A percentile compares a stretch with the other conserved stretches of the same genome.
Evolutionary conservation across 2,888 invertebrate genomes (phyloP).

Genomic region (Lochmaea capreae): DNA sequence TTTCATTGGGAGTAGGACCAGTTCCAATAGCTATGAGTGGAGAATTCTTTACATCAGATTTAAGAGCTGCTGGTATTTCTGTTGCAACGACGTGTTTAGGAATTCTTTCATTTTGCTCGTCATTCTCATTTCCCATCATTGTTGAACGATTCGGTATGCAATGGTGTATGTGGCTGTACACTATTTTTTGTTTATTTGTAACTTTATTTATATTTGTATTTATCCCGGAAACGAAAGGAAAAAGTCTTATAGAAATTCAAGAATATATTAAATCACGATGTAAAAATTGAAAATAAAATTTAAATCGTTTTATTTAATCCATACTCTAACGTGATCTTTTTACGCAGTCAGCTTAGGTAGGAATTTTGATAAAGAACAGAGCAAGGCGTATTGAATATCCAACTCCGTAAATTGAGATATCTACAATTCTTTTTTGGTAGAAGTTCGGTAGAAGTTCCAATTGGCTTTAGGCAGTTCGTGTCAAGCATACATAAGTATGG

Average conservation of each 20-base stretch:
- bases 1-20: neutral
- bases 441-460: too few relatives aligned
- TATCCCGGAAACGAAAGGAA: conserved; percentile 12
- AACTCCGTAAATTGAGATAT: too few relatives aligned
- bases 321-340: too few relatives aligned
- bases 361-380: too few relatives aligned
- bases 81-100: neutral
- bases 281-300: neutral
- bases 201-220: neutral
- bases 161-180: conserved; percentile 15
- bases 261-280: conserved; percentile 4
- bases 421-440: too few relatives aligned
- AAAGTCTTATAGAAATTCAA: conserved; percentile 6
- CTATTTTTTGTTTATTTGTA: neutral
- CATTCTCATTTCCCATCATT: neutral
- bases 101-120: neutral
- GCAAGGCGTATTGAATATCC: too few relatives aligned
- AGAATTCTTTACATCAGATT: neutral
- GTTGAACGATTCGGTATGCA: conserved; percentile 2
- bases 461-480: too few relatives aligned
- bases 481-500: too few relatives aligned
- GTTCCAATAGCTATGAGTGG: neutral
- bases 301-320: too few relatives aligned
- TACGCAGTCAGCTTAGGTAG: too few relatives aligned
- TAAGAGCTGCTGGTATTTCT: neutral